Base-by-base conservation (phyloP, 2,113 vertebrate species). In the Zapornia atra region DNA sequence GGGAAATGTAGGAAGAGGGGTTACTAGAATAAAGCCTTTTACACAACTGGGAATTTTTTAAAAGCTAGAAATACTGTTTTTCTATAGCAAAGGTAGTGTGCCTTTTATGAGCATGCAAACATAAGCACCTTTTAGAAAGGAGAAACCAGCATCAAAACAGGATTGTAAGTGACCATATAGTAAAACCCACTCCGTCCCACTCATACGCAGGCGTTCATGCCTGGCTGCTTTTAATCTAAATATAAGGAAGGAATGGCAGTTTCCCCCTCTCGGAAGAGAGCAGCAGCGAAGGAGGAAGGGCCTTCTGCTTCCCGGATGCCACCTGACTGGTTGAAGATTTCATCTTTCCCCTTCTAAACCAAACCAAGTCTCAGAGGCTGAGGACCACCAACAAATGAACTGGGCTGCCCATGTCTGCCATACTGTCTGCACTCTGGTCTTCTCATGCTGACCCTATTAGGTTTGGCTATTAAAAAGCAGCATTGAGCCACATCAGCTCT, bases 401-500 rank as follows among this genome's bases (percentile, higher is more conserved):
- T 0, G 44, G 59, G 73, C 16, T 78, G 69, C 69, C 86, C 86
- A 50, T 0, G 0, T 44, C 90, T 94, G 90, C 79, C 96, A 93
- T 72, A 34, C 68, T 75, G 79, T 28, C 92, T 88, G 71, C 0
- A 13, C 88, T 59, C 77, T 36, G 73, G 86, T 86, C 91, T 44
- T 72, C 82, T 88, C 91, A 22, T 2, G 33, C 73, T 92, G 92
- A 92, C 86, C 86, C 59, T 78, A 20, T 84, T 79, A 89, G 73
- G 91, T 82, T 50, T 95, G 77, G 92, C 88, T 94, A 91, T 84
- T 90, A 94, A 94, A 96, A 79, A 76, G 83, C 90, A 93, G 69
- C 72, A 50, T 12, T 65, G 72, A 82, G 95, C 96, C 92, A 92
- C 33, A 73, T 95, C 94, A 94, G 57, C 66, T 84, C 40, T 91